Conservation (phyloP, 2,113 vertebrate species). For the Albula glossodonta region DNA sequence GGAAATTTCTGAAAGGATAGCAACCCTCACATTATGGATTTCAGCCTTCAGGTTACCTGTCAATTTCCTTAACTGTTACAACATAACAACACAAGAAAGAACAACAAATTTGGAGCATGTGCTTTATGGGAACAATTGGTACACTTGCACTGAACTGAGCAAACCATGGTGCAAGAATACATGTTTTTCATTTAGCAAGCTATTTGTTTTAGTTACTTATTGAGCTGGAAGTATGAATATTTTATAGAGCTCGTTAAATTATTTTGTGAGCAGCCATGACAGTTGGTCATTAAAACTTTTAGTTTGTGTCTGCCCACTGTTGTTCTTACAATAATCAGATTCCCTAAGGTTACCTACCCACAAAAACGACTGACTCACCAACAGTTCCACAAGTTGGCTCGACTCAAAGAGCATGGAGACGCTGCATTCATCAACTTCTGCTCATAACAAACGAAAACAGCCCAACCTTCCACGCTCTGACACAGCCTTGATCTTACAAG, state of each 20-base stretch:
- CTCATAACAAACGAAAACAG: no score
- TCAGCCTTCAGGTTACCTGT: no score
- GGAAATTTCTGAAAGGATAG: no score
- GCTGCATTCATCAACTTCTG: no score
- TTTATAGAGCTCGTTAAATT: conserved; percentile 61
- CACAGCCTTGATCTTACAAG: no score
- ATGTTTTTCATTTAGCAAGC: conserved; percentile 55
- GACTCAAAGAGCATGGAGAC: conserved; percentile 33
- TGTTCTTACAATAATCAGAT: conserved; percentile 40
- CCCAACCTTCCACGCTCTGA: no score
- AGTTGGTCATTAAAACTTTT: conserved; percentile 53
- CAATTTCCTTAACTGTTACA: no score
- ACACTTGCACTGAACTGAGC: conserved; percentile 55
- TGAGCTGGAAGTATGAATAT: conserved; percentile 36
- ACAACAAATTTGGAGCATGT: no score
- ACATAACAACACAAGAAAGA: no score
- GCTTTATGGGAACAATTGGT: conserved; percentile 45
- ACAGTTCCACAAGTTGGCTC: conserved; percentile 39
- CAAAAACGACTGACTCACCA: conserved; percentile 51
- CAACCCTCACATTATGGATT: no score
- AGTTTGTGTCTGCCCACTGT: conserved; percentile 55
- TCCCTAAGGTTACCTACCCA: conserved; percentile 55
- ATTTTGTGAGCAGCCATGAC: conserved; percentile 31
- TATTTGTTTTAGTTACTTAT: conserved; percentile 52
- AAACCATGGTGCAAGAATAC: conserved; percentile 39